Conservation (phyloP, 1,140 invertebrate species). For the Meloidogyne chitwoodi region DNA sequence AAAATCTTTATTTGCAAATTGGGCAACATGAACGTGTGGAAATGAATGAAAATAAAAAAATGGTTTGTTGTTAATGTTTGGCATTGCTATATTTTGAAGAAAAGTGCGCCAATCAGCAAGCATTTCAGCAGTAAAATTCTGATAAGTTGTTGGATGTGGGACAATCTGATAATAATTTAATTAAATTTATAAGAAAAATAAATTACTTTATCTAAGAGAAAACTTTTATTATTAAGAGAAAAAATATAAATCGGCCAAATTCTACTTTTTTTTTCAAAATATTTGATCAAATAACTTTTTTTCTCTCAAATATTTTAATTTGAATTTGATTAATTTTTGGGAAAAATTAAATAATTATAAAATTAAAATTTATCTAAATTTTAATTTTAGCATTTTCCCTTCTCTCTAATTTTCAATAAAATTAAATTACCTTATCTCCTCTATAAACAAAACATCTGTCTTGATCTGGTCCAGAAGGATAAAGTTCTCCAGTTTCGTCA, state of each 20-base stretch:
- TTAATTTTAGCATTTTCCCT: too few species aligned
- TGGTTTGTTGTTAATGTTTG: conserved; percentile 23
- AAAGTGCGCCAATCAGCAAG: conserved; percentile 58
- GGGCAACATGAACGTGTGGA: conserved; percentile 56
- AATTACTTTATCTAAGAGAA: too few species aligned
- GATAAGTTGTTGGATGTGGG: conserved; percentile 58
- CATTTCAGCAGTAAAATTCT: conserved; percentile 51
- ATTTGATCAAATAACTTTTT: too few species aligned
- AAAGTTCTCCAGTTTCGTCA: conserved; percentile 20
- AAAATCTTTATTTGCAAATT: conserved; percentile 54
- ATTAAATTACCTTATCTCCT: conserved; percentile 40
- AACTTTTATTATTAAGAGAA: too few species aligned
- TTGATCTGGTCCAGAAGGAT: conserved; percentile 8
- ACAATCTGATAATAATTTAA: conserved; percentile 33
- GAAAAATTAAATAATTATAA: too few species aligned
- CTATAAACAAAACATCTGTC: conserved; percentile 55
- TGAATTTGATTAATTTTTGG: too few species aligned
- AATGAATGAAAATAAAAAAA: conserved; percentile 61
- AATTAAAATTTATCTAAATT: too few species aligned
- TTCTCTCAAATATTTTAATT: too few species aligned
- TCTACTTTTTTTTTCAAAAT: too few species aligned
- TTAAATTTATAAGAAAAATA: background rate
- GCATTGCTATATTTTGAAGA: conserved; percentile 27
- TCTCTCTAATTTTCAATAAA: too few species aligned
- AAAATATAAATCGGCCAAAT: too few species aligned